Percentiles rank a stretch among this genome's conserved stretches.
Conservation (phyloP, 2,888 invertebrate species). For the Iselma pallidipennis region DNA sequence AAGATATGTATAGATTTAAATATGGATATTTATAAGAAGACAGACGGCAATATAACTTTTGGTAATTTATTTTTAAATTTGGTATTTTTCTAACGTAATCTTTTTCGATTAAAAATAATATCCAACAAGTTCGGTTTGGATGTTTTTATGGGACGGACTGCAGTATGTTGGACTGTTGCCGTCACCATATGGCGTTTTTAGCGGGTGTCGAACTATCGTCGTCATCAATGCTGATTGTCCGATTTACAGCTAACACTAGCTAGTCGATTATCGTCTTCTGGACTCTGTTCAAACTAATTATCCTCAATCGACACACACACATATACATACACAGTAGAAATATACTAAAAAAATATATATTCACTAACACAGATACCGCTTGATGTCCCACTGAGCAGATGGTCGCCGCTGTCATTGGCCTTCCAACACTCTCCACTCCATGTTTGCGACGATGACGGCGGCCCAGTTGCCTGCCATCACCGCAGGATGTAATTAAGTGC, state of each 20-base stretch:
- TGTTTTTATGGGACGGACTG: too few relatives aligned
- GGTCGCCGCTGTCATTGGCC: constrained; percentile 28
- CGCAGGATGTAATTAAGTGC: constrained; percentile 30
- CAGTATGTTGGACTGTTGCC: background rate
- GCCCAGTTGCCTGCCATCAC: constrained; percentile 17
- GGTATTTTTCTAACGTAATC: too few relatives aligned
- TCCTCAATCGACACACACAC: background rate
- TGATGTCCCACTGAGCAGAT: constrained; percentile 28
- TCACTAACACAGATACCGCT: background rate
- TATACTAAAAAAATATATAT: background rate
- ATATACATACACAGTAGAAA: background rate
- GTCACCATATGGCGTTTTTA: background rate
- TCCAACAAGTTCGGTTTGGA: too few relatives aligned
- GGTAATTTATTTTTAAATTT: too few relatives aligned
- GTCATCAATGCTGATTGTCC: background rate
- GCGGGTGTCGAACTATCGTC: background rate
- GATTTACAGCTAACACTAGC: background rate
- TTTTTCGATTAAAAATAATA: too few relatives aligned
- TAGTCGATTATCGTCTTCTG: background rate
- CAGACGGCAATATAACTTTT: too few relatives aligned
- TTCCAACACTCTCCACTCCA: constrained; percentile 12
- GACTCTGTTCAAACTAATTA: background rate
- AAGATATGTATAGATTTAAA: too few relatives aligned
- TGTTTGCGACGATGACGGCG: background rate
- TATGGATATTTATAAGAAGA: too few relatives aligned